Evolutionary conservation across 2,888 invertebrate genomes (phyloP).

Genomic region (Laspeyria flexula): DNA sequence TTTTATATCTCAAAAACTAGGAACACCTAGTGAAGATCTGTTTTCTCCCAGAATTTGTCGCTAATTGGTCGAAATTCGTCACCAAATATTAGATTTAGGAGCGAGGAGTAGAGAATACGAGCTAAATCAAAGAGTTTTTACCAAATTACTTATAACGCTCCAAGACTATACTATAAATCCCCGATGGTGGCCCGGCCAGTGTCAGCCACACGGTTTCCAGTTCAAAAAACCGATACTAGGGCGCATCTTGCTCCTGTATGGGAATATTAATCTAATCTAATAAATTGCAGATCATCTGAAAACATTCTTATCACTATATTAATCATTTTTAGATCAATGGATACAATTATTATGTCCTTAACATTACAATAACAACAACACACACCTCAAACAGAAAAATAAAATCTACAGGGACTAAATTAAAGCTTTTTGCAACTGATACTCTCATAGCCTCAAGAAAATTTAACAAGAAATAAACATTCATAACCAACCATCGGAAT

Average conservation of each 20-base stretch:
- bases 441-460: conserved; percentile 12
- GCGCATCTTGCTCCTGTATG: conserved; percentile 8
- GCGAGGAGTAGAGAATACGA: too few species aligned
- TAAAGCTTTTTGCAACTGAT: conserved; percentile 28
- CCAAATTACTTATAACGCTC: too few species aligned
- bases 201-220: too few species aligned
- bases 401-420: conserved; percentile 8
- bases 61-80: too few species aligned
- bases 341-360: conserved; percentile 2
- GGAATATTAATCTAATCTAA: conserved; percentile 27
- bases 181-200: too few species aligned
- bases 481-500: too few species aligned
- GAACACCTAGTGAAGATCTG: too few species aligned
- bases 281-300: conserved; percentile 42
- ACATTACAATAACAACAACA: conserved; percentile 17
- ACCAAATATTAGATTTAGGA: too few species aligned
- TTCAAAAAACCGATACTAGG: conserved; percentile 15
- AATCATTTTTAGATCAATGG: conserved; percentile 11
- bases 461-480: background rate
- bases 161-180: too few species aligned
- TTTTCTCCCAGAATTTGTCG: too few species aligned
- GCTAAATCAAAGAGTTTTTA: too few species aligned
- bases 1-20: too few species aligned
- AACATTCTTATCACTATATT: conserved; percentile 33
- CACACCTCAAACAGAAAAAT: conserved; percentile 20